A percentile compares a stretch with the other conserved stretches of the same genome.
These are phyloP conservation scores for Parotia lawesii DNA, from an alignment of 2,113 vertebrate genomes.

Conservation along the genomic window DNA sequence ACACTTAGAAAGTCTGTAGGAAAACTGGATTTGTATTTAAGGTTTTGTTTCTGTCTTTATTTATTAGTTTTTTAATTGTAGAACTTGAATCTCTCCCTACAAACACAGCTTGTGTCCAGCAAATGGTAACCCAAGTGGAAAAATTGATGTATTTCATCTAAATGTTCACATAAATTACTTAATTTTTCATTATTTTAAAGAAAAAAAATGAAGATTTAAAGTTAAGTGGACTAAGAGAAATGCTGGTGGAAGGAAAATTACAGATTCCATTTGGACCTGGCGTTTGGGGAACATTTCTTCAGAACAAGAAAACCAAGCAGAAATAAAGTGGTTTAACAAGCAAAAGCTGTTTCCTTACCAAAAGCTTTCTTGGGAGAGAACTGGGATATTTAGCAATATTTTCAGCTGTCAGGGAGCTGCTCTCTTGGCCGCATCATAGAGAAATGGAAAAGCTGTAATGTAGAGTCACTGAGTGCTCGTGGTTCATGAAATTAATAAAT, in stretches of 20 bases:
- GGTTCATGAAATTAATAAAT: not conserved
- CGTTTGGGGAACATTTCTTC: not conserved
- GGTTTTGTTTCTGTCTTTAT: not conserved
- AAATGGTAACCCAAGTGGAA: not conserved
- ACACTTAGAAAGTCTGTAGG: not conserved
- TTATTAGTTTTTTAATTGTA: not conserved
- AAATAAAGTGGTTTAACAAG: not conserved
- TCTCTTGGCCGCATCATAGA: not conserved
- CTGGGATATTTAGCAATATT: not conserved
- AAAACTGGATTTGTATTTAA: not conserved
- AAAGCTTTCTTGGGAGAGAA: not conserved
- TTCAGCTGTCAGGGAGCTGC: not conserved
- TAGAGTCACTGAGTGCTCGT: not conserved
- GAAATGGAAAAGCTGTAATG: not conserved
- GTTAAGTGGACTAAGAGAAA: not conserved
- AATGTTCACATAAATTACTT: not conserved
- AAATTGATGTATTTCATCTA: not conserved
- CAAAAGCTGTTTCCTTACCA: not conserved
- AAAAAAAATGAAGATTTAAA: not conserved
- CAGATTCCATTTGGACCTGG: not conserved
- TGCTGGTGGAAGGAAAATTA: not conserved
- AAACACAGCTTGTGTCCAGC: not conserved
- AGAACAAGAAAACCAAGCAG: not conserved
- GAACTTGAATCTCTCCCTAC: not conserved
- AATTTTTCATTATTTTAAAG: not conserved